A percentile compares a stretch with the other conserved stretches of the same genome.
phyloP scores from a whole-genome alignment of 2,888 invertebrate genomes.

The Orthosia gothica region DNA sequence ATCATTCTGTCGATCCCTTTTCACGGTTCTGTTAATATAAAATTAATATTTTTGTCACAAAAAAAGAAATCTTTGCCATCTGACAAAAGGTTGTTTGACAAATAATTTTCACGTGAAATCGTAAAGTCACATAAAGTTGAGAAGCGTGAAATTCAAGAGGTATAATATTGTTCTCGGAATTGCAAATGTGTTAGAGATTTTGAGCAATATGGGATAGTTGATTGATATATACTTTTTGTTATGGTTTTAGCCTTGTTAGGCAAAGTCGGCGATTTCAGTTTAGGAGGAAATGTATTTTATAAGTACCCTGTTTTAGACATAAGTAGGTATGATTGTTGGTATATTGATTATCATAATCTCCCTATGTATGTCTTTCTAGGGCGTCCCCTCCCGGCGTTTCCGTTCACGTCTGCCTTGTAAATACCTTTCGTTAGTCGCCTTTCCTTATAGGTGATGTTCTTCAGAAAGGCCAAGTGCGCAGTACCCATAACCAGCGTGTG shows the following conservation, averaged over 20 bases:
- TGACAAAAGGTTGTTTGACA: slow-evolving; percentile 76
- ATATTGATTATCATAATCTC: too few relatives aligned
- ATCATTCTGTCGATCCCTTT: slow-evolving; percentile 88
- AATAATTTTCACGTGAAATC: slow-evolving; percentile 78
- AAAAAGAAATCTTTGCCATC: slow-evolving; percentile 70
- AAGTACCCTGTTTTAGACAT: neutral
- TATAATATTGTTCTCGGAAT: slow-evolving; percentile 61
- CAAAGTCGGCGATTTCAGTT: neutral
- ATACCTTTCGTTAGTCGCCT: too few relatives aligned
- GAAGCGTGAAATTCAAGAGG: slow-evolving; percentile 76
- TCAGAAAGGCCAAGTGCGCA: too few relatives aligned
- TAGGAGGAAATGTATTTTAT: neutral
- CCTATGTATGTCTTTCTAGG: too few relatives aligned
- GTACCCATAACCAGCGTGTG: too few relatives aligned
- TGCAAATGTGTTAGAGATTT: slow-evolving; percentile 45
- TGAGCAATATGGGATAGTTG: slow-evolving; percentile 26
- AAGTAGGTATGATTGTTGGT: too few relatives aligned
- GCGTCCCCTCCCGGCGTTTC: too few relatives aligned
- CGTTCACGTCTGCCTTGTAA: too few relatives aligned
- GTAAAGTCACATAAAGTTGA: slow-evolving; percentile 71
- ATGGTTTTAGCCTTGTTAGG: neutral
- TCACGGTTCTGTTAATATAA: slow-evolving; percentile 87
- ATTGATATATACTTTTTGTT: slow-evolving; percentile 38
- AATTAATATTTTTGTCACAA: slow-evolving; percentile 85
- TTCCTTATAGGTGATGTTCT: too few relatives aligned